These are phyloP conservation scores for Rana temporaria DNA, from an alignment of 2,113 vertebrate genomes.

Conservation along the genomic window DNA sequence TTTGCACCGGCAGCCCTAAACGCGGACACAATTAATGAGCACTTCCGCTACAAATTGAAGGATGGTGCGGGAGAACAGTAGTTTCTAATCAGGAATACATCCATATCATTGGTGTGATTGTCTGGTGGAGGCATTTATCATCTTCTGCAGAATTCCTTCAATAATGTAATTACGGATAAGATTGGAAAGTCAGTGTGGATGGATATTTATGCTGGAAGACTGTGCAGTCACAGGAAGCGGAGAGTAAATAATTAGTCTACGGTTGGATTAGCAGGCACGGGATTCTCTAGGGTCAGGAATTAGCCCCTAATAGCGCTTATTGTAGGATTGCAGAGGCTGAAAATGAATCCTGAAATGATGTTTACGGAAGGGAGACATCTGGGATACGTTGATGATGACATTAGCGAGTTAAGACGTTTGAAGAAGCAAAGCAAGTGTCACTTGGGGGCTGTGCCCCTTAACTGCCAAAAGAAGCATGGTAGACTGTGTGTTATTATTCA, in stretches of 20 bases:
- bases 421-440: neutral
- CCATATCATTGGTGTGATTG: constrained; percentile 38
- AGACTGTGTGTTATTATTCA: too few species aligned
- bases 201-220: constrained; percentile 39
- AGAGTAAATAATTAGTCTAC: constrained; percentile 48
- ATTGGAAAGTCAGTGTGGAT: constrained; percentile 30
- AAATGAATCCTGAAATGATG: constrained; percentile 30
- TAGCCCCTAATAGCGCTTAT: constrained; percentile 31
- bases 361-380: neutral
- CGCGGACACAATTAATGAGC: neutral
- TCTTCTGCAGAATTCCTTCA: constrained; percentile 31
- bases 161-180: constrained; percentile 42
- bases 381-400: neutral
- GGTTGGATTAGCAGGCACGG: constrained; percentile 18
- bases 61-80: neutral
- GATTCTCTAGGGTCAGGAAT: constrained; percentile 29
- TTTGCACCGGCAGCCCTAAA: neutral
- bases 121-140: constrained; percentile 22
- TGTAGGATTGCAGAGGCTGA: neutral
- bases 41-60: constrained; percentile 14
- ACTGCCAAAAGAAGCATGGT: neutral
- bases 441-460: constrained; percentile 5
- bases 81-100: constrained; percentile 30
- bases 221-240: constrained; percentile 24
- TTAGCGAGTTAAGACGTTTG: constrained; percentile 23